These are phyloP conservation scores for Empis stercorea DNA, from an alignment of 2,888 invertebrate species.

Conservation along the genomic window DNA sequence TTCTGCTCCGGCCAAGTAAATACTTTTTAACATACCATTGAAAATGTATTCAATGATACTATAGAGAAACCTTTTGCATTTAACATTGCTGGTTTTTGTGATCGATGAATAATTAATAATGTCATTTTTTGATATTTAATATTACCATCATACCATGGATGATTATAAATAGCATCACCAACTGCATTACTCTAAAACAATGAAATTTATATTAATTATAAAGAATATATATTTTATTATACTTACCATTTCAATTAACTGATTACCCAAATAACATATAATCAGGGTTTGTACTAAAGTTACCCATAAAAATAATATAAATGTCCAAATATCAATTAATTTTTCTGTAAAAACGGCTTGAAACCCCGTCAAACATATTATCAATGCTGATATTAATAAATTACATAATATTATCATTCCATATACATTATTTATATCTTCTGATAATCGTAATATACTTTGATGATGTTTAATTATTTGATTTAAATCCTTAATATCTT, in stretches of 20 bases:
- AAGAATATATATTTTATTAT: neutral
- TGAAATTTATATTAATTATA: neutral
- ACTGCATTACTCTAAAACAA: neutral
- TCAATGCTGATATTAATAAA: neutral
- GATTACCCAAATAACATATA: neutral
- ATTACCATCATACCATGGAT: neutral
- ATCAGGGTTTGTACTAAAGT: neutral
- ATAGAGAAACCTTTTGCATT: conserved; percentile 1
- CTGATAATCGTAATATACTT: neutral
- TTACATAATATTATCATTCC: neutral
- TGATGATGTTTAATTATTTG: too few species aligned
- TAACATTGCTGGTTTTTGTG: conserved; percentile 3
- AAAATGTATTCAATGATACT: neutral
- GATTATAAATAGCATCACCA: neutral
- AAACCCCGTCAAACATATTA: neutral
- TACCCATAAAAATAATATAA: neutral
- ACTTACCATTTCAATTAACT: neutral
- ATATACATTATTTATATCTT: neutral
- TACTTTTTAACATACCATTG: neutral
- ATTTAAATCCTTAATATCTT: too few species aligned
- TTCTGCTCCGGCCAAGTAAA: too few species aligned
- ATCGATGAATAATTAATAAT: neutral
- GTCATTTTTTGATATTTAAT: neutral
- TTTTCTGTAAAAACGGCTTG: neutral
- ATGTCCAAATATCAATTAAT: neutral